Evolutionary conservation across 2,797 vertebrate genomes (phyloP).

Genomic region (Darevskia mixta): DNA sequence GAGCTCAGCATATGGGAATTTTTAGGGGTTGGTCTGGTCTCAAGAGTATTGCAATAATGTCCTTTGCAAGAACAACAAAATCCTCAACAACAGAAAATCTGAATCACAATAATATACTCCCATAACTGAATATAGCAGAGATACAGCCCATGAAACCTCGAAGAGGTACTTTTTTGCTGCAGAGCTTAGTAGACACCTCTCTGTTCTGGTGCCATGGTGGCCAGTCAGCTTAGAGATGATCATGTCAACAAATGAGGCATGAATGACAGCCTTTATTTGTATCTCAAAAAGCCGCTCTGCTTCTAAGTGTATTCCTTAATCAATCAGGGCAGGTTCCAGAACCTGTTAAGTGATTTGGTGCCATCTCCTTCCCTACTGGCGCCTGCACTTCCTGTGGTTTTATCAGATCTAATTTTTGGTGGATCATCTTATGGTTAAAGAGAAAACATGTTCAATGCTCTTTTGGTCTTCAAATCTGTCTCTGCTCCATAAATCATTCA

Average conservation of each 20-base stretch:
- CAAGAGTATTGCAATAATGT: not conserved
- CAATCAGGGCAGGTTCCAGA: not conserved
- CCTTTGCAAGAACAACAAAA: not conserved
- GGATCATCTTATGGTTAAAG: not conserved
- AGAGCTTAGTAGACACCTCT: not conserved
- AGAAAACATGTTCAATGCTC: not conserved
- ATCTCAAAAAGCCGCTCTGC: not conserved
- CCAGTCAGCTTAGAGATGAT: no score
- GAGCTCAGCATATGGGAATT: not conserved
- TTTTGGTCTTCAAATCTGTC: conserved; percentile 14
- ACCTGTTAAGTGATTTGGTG: not conserved
- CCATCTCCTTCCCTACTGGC: not conserved
- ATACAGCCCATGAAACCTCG: not conserved
- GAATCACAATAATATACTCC: not conserved
- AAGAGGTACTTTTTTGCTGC: not conserved
- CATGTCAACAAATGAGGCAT: not conserved
- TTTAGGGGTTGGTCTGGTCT: not conserved
- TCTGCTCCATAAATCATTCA: conserved; percentile 22
- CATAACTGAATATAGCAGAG: not conserved
- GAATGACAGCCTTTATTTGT: not conserved
- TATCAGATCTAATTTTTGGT: not conserved
- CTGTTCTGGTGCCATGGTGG: not conserved
- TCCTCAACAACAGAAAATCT: not conserved
- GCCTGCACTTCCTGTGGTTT: not conserved
- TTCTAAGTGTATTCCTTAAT: not conserved